Evolutionary conservation across 2,888 invertebrate species (phyloP).

Genomic region (Orchesellides sinensis): DNA sequence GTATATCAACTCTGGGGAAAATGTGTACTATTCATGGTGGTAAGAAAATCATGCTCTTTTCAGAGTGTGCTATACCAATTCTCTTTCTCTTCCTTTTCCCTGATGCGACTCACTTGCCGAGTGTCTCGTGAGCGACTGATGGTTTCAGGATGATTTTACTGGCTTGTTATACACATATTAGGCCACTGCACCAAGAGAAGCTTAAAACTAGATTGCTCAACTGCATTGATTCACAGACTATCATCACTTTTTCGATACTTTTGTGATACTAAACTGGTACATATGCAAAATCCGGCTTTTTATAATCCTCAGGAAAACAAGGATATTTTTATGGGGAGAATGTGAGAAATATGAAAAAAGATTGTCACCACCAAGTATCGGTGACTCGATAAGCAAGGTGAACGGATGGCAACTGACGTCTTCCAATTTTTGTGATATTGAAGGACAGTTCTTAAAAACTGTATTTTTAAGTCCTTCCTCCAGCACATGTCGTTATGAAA

Average conservation of each 20-base stretch:
- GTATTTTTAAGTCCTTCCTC: too few relatives aligned
- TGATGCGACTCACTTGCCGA: slow-evolving; percentile 21
- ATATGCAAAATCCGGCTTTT: too few relatives aligned
- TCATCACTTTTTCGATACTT: slow-evolving; percentile 14
- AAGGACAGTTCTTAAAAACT: too few relatives aligned
- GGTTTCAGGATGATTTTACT: slow-evolving; percentile 35
- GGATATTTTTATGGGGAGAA: too few relatives aligned
- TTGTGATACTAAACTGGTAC: neutral
- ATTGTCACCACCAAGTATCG: neutral
- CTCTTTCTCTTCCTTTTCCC: neutral
- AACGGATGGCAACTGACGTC: too few relatives aligned
- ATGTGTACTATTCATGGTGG: neutral
- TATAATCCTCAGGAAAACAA: too few relatives aligned
- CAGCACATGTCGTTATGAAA: too few relatives aligned
- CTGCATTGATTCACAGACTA: neutral
- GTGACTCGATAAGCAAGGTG: too few relatives aligned
- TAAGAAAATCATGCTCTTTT: neutral
- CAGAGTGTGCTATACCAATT: neutral
- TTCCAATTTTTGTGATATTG: too few relatives aligned
- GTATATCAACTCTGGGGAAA: slow-evolving; percentile 23
- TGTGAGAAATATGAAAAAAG: too few relatives aligned
- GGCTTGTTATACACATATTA: slow-evolving; percentile 13
- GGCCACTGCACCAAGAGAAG: neutral
- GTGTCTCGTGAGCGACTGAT: slow-evolving; percentile 55
- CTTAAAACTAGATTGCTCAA: neutral